Percentiles rank a stretch among this genome's conserved stretches.
Conservation (phyloP, 2,113 vertebrate genomes). For the Ptychochromis oligacanthus region DNA sequence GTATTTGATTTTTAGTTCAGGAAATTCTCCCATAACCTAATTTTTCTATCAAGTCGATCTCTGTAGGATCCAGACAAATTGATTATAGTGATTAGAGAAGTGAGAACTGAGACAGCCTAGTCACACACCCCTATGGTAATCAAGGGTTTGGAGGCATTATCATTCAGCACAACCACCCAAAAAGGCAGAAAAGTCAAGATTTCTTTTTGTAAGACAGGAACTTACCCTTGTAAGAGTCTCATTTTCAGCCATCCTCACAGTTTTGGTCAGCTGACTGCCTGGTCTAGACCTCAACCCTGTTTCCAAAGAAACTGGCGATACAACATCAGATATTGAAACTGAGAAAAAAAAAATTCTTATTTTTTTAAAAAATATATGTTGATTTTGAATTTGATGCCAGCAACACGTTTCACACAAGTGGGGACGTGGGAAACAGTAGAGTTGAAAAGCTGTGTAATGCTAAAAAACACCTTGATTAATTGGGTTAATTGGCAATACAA, state of each 20-base stretch:
- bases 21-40: background rate
- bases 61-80: background rate
- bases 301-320: background rate
- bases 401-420: background rate
- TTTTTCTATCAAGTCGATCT: background rate
- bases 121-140: background rate
- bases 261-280: background rate
- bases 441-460: too few relatives aligned
- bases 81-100: conserved; percentile 3
- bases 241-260: background rate
- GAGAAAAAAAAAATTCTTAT: too few relatives aligned
- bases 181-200: background rate
- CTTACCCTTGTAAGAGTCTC: background rate
- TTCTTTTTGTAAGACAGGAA: background rate
- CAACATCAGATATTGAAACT: too few relatives aligned
- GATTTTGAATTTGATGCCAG: background rate
- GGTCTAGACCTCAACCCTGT: background rate
- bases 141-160: background rate
- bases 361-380: background rate
- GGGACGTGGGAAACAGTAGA: too few relatives aligned
- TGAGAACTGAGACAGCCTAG: background rate
- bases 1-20: background rate
- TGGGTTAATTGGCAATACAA: too few relatives aligned
- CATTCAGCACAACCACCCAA: background rate
- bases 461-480: too few relatives aligned